A percentile compares a stretch with the other conserved stretches of the same genome.
Evolutionary conservation across 2,113 vertebrate species (phyloP).

Genomic region (Atherinomorus stipes): DNA sequence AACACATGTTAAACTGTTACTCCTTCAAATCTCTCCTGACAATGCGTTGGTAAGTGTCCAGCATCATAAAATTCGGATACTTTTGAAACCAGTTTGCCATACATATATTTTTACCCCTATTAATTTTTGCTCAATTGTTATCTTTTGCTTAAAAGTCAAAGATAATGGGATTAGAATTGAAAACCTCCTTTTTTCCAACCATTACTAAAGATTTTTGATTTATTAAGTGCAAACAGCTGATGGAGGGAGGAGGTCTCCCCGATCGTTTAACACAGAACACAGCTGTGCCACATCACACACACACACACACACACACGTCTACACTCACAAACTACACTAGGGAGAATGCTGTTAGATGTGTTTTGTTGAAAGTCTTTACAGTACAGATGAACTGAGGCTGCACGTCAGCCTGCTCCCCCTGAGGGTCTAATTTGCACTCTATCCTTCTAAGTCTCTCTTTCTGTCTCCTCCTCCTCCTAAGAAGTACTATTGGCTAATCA

Average conservation of each 20-base stretch:
- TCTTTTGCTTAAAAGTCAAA: conserved; percentile 12
- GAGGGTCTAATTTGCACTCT: conserved; percentile 60
- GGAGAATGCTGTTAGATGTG: conserved; percentile 66
- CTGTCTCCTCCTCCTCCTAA: conserved; percentile 34
- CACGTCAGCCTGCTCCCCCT: conserved; percentile 54
- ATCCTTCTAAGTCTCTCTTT: conserved; percentile 47
- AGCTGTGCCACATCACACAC: conserved; percentile 56
- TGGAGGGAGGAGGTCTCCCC: conserved; percentile 44
- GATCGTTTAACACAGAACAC: conserved; percentile 55
- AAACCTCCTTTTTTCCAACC: conserved; percentile 20
- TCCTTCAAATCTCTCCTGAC: not conserved
- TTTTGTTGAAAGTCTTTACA: conserved; percentile 59
- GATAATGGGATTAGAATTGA: conserved; percentile 18
- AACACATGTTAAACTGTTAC: not conserved
- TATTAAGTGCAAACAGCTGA: conserved; percentile 58
- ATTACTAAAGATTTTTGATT: conserved; percentile 45
- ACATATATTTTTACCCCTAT: not conserved
- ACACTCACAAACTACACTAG: conserved; percentile 37
- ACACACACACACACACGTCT: conserved; percentile 8
- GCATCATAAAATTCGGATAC: not conserved
- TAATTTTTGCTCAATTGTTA: not conserved
- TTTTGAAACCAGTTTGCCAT: not conserved
- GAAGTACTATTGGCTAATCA: conserved; percentile 34
- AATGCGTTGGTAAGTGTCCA: not conserved
- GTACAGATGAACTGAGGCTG: conserved; percentile 57